phyloP scores from a whole-genome alignment of 2,888 invertebrate species.

The Sphinx pinastri region DNA sequence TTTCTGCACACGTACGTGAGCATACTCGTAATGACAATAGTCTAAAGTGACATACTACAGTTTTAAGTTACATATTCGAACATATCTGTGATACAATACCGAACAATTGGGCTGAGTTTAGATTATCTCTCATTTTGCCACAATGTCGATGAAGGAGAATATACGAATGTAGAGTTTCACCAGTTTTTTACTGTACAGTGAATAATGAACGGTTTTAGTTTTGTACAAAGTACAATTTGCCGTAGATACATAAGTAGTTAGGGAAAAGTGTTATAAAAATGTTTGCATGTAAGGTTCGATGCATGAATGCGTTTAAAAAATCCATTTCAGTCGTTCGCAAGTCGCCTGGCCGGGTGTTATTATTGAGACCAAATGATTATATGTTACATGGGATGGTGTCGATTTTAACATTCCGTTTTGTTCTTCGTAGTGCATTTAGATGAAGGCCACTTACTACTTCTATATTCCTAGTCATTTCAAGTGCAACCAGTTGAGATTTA shows the following conservation, averaged over 20 bases:
- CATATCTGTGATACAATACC: conserved; percentile 81
- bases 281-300: conserved; percentile 70
- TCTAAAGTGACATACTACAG: conserved; percentile 47
- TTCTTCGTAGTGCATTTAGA: conserved; percentile 73
- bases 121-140: conserved; percentile 67
- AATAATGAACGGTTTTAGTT: conserved; percentile 71
- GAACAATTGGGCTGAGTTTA: conserved; percentile 52
- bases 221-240: conserved; percentile 84
- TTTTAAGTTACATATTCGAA: conserved; percentile 71
- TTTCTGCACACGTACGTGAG: conserved; percentile 40
- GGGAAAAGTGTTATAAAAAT: conserved; percentile 75
- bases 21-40: conserved; percentile 53
- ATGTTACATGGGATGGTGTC: conserved; percentile 82
- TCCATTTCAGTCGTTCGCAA: conserved; percentile 70
- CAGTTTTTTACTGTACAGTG: conserved; percentile 72
- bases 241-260: conserved; percentile 83
- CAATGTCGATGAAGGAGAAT: conserved; percentile 60
- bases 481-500: conserved; percentile 83
- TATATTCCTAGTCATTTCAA: conserved; percentile 83
- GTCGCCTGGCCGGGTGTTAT: conserved; percentile 76
- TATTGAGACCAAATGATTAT: conserved; percentile 84
- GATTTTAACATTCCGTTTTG: conserved; percentile 83
- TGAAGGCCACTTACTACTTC: conserved; percentile 78
- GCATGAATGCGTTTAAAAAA: conserved; percentile 70
- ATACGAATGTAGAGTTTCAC: conserved; percentile 58